phyloP scores from a whole-genome alignment of 2,888 invertebrate species.

The Aphelenchoides bicaudatus region DNA sequence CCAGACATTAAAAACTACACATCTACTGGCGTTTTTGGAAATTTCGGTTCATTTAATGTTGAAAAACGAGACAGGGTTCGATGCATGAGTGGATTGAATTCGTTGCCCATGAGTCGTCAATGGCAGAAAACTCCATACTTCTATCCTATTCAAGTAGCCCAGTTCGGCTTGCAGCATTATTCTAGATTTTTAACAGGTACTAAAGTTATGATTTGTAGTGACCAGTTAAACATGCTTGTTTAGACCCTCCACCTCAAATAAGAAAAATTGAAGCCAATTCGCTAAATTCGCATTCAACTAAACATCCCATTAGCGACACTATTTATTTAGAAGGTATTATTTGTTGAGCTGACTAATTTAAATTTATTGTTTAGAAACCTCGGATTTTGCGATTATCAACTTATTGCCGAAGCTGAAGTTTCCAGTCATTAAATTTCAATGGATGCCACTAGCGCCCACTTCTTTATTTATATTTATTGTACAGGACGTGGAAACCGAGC shows the following conservation, averaged over 20 bases:
- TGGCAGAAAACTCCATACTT: constrained; percentile 93
- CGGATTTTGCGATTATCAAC: too few species aligned
- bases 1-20: constrained; percentile 68
- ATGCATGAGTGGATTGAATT: constrained; percentile 77
- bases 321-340: too few species aligned
- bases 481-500: background rate
- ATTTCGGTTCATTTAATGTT: constrained; percentile 93
- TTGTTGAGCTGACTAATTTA: too few species aligned
- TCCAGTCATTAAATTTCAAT: constrained; percentile 21
- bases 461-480: constrained; percentile 23
- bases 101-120: constrained; percentile 87
- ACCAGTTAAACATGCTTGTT: too few species aligned
- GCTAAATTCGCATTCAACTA: too few species aligned
- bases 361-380: too few species aligned
- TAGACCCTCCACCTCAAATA: too few species aligned
- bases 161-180: constrained; percentile 93
- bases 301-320: too few species aligned
- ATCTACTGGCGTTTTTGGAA: constrained; percentile 84
- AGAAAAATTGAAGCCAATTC: too few species aligned
- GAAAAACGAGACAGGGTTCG: constrained; percentile 91
- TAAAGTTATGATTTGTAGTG: background rate
- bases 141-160: constrained; percentile 97
- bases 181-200: constrained; percentile 69
- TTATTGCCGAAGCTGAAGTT: too few species aligned
- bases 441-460: constrained; percentile 16